These are phyloP conservation scores for Zygothrica quintamaculata DNA, from an alignment of 2,888 invertebrate genomes.

Conservation along the genomic window DNA sequence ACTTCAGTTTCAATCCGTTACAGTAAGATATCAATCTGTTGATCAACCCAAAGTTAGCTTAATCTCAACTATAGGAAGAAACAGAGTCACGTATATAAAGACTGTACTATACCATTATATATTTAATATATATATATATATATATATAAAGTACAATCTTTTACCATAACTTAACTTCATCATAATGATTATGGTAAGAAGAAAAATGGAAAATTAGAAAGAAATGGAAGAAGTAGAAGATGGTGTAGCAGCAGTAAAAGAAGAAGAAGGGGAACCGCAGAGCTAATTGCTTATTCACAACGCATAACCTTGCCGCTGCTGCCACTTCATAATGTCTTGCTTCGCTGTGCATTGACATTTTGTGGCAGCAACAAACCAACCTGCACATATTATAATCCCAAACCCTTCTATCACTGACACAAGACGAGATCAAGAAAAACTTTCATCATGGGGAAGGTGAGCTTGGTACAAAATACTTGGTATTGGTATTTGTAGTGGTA, in stretches of 20 bases:
- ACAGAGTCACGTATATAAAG: slow-evolving; percentile 7
- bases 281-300: slow-evolving; percentile 75
- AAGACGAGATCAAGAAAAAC: slow-evolving; percentile 35
- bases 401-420: slow-evolving; percentile 25
- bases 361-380: slow-evolving; percentile 22
- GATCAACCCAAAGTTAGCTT: slow-evolving; percentile 64
- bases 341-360: slow-evolving; percentile 52
- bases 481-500: neutral
- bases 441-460: slow-evolving; percentile 40
- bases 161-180: slow-evolving; percentile 5
- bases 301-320: slow-evolving; percentile 76
- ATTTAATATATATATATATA: too few relatives aligned
- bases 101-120: too few relatives aligned
- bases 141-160: too few relatives aligned
- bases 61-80: slow-evolving; percentile 7
- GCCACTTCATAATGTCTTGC: slow-evolving; percentile 68
- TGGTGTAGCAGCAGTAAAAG: too few relatives aligned
- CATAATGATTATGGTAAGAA: slow-evolving; percentile 8
- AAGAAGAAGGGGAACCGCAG: slow-evolving; percentile 53
- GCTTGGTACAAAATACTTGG: too few relatives aligned
- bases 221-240: too few relatives aligned
- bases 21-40: slow-evolving; percentile 35
- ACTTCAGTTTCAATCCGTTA: slow-evolving; percentile 31
- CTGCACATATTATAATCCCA: slow-evolving; percentile 26
- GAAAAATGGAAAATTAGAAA: too few relatives aligned